Evolutionary conservation across 2,797 vertebrate genomes (phyloP).

Genomic region (Avahi laniger): DNA sequence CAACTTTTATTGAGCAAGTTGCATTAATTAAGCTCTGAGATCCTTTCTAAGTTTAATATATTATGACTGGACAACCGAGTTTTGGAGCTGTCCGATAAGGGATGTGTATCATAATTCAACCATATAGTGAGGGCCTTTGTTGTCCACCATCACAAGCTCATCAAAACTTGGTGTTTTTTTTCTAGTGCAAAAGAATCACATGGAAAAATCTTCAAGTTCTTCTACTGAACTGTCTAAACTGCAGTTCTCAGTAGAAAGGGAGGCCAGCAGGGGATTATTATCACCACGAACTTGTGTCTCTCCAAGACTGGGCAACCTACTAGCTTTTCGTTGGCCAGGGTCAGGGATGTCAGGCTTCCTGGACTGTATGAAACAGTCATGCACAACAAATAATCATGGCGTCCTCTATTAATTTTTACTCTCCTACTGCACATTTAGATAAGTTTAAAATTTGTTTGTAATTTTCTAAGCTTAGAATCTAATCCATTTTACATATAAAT

Average conservation of each 20-base stretch:
- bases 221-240: neutral
- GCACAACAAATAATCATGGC: neutral
- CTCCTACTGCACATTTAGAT: neutral
- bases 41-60: neutral
- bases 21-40: neutral
- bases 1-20: neutral
- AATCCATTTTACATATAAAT: conserved; percentile 3
- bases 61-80: neutral
- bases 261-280: neutral
- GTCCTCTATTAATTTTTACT: neutral
- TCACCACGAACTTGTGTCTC: neutral
- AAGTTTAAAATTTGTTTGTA: neutral
- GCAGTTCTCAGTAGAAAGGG: neutral
- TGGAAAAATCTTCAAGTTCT: neutral
- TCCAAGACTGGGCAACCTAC: neutral
- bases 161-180: neutral
- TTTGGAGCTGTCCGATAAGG: neutral
- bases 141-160: neutral
- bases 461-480: conserved; percentile 19
- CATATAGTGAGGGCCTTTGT: neutral
- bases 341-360: neutral
- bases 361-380: neutral
- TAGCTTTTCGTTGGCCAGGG: neutral
- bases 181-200: neutral
- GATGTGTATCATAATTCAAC: neutral